Evolutionary conservation across 2,797 vertebrate species (phyloP), one percentile per base, ranked within the genome.

Genomic region (Melanotaenia maccullochi): DNA sequence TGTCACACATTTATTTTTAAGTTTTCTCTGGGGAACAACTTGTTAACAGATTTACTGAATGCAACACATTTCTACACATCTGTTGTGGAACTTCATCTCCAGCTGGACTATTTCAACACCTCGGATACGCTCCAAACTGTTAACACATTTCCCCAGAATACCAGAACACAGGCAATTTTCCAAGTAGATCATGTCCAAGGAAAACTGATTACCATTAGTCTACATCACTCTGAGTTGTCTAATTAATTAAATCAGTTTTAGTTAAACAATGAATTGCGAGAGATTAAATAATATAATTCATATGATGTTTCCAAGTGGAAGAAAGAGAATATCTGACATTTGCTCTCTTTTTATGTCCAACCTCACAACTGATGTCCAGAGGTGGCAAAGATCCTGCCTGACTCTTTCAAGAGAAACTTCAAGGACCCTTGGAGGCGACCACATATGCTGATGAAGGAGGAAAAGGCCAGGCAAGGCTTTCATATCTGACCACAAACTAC

Each of bases 301-400:
- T n/a, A 52, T 40, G 13, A 28, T 9, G 14, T 44, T 55, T 9
- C 16, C 61, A 22, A 60, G 5, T 52, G 6, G 28, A 51, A 28
- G 9, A n/a, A 54, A 60, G 3, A 24, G 5, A 14, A 65, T n/a
- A 22, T 57, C n/a, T 56, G 13, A 64, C 13, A 5, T 38, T 51
- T 79, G 13, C 25, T 32, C 20, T 52, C 0, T 55, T 25, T 77
- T 56, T 3, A 61, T 77, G 70, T 63, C 69, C 9, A 0, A 60
- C 4, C 38, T 1, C 16, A 16, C 35, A 22, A 28, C 36, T 56
- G 40, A 71, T 82, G 75, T 75, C 47, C 89, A 96, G 96, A 95
- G 70, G 95, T 96, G 83, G 96, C 96, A 83, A 96, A 94, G 91
- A 94, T 96, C 76, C 70, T 96, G 72, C 96, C 96, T 3, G 89